Evolutionary conservation across 2,797 vertebrate genomes (phyloP), one percentile per base, ranked within the genome.

Genomic region (Ambastaia sidthimunki): DNA sequence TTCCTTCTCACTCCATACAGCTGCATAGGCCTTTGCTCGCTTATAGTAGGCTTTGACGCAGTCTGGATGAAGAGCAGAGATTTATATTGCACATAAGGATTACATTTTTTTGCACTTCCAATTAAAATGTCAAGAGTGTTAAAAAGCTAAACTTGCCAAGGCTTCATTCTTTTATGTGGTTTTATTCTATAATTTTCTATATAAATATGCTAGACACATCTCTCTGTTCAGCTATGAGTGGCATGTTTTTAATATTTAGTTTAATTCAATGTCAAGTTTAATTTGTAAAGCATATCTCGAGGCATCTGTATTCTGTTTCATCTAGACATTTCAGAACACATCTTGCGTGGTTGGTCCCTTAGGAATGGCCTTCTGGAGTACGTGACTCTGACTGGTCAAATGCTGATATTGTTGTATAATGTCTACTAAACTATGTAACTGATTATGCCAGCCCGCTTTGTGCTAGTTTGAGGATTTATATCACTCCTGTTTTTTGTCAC

Each of bases 21-120:
- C 93, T 0, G 90, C 88, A 0, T 94, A 91, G 0, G 93, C 93
- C 85, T 94, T 93, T 0, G 92, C 93, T 41, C 93, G 84, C 82
- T 94, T 94, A 89, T 93, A 94, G 79, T 93, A 93, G 7, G 91
- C 93, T 80, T 94, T 93, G 37, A 93, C 91, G 0, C 93, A 93
- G 76, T 84, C 90, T 91, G 73, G 21, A 57, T 15, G 37, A 34
- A 47, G 44, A 73, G 54, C 23, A 48, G 16, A 41, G 18, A 34
- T 25, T 41, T n/a, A n/a, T n/a, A n/a, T n/a, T n/a, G n/a, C n/a
- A n/a, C n/a, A n/a, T n/a, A n/a, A n/a, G n/a, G n/a, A n/a, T n/a
- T n/a, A n/a, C n/a, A n/a, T n/a, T n/a, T n/a, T 7, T 41, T 41
- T 19, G 37, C 9, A 41, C 10, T 44, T 44, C 41, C 41, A 2